Evolutionary conservation across 2,888 invertebrate species (phyloP).

Genomic region (Tubiluchus corallicola): DNA sequence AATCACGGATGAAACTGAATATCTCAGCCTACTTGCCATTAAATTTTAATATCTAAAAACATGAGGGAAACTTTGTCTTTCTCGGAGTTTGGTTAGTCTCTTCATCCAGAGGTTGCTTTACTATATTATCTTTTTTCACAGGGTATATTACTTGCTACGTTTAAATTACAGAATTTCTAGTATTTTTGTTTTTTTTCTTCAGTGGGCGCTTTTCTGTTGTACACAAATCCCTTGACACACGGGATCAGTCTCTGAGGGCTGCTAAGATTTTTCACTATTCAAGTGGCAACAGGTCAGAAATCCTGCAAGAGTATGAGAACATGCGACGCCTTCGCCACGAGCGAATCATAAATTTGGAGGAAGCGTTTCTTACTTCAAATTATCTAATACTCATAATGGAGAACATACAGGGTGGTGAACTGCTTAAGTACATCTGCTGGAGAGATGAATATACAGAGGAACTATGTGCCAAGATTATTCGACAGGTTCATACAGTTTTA

Average conservation of each 20-base stretch:
- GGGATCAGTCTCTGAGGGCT: conserved; percentile 52
- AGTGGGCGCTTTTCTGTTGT: conserved; percentile 72
- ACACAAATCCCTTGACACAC: conserved; percentile 52
- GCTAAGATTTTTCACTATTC: conserved; percentile 47
- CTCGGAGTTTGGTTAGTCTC: no score
- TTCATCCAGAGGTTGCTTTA: no score
- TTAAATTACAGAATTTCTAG: no score
- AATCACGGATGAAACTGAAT: no score
- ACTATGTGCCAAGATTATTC: conserved; percentile 64
- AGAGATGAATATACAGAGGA: conserved; percentile 82
- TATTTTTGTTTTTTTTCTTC: conserved; percentile 15
- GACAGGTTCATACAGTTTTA: conserved; percentile 38
- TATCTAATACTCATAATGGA: conserved; percentile 31
- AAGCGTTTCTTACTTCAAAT: conserved; percentile 31
- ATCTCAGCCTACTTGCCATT: no score
- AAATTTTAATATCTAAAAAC: no score
- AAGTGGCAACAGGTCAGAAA: conserved; percentile 32
- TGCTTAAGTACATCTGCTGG: conserved; percentile 68
- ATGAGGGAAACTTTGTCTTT: no score
- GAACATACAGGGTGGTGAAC: conserved; percentile 60
- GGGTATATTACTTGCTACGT: no score
- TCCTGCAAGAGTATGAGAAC: conserved; percentile 63
- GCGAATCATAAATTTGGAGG: conserved; percentile 43
- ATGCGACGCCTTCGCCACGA: conserved; percentile 66
- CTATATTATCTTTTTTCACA: no score